Evolutionary conservation across 1,140 invertebrate genomes (phyloP).

Genomic region (Melanaphis sacchari): DNA sequence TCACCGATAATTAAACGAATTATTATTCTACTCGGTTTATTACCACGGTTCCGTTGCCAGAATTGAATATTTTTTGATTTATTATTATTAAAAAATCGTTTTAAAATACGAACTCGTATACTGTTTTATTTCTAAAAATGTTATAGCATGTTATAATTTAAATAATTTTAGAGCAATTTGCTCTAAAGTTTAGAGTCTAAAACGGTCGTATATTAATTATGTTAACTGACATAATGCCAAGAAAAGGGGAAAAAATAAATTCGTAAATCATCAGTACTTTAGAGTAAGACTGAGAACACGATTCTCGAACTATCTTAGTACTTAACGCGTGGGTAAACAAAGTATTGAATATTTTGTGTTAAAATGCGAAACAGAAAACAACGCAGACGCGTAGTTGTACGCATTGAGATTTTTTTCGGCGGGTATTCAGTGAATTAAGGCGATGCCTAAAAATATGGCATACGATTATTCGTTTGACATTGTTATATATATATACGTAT

Average conservation of each 20-base stretch:
- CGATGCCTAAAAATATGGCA: neutral
- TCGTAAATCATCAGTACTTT: neutral
- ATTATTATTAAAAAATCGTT: neutral
- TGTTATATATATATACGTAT: too few relatives aligned
- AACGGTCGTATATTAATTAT: neutral
- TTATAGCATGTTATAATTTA: too few relatives aligned
- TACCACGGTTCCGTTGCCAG: neutral
- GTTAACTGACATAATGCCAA: too few relatives aligned
- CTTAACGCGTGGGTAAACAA: neutral
- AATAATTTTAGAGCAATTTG: neutral
- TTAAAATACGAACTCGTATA: neutral
- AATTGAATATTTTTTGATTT: neutral
- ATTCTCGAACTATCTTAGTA: neutral
- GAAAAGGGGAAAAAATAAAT: neutral
- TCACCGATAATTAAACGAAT: neutral
- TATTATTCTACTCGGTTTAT: neutral
- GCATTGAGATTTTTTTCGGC: neutral
- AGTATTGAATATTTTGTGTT: neutral
- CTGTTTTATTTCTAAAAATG: neutral
- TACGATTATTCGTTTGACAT: neutral
- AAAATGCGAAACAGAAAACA: neutral
- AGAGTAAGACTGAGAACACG: neutral
- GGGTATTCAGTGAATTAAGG: too few relatives aligned
- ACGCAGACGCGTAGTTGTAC: neutral
- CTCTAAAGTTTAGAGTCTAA: too few relatives aligned